Evolutionary conservation across 2,888 invertebrate species (phyloP).

Genomic region (Ceramica pisi): DNA sequence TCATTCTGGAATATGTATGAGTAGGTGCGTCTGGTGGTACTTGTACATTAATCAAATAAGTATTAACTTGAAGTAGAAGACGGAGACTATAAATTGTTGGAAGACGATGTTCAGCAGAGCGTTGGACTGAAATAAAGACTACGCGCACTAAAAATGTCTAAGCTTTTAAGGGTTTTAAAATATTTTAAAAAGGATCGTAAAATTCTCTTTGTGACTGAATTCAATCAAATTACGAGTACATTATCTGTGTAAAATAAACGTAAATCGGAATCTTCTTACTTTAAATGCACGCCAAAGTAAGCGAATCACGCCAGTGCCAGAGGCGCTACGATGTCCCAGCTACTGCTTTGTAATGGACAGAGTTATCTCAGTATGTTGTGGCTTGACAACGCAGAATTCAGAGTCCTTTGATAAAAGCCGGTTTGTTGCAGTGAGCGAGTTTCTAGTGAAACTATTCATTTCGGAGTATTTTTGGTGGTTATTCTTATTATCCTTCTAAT

Average conservation of each 20-base stretch:
- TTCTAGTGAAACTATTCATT: conserved; percentile 41
- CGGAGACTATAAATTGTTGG: conserved; percentile 13
- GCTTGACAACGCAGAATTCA: conserved; percentile 59
- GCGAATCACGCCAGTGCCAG: conserved; percentile 47
- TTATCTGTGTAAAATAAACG: conserved; percentile 15
- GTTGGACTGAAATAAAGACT: background rate
- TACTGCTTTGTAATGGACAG: conserved; percentile 53
- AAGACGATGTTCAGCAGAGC: background rate
- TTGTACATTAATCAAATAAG: conserved; percentile 27
- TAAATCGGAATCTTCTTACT: conserved; percentile 29
- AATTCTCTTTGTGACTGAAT: background rate
- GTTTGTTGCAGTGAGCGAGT: conserved; percentile 18
- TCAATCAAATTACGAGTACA: background rate
- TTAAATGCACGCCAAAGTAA: conserved; percentile 43
- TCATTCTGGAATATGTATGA: conserved; percentile 40
- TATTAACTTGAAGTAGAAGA: conserved; percentile 10
- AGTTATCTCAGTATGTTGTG: conserved; percentile 59
- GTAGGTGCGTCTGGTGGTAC: conserved; percentile 26
- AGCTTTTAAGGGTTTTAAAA: conserved; percentile 1
- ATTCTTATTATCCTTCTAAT: too few species aligned
- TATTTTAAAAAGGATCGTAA: background rate
- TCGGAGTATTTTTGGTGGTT: conserved; percentile 18
- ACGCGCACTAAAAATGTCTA: background rate
- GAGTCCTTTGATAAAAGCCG: conserved; percentile 55
- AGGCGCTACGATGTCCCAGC: conserved; percentile 40